Evolutionary conservation across 2,888 invertebrate genomes (phyloP).

Genomic region (Iselma pallidipennis): DNA sequence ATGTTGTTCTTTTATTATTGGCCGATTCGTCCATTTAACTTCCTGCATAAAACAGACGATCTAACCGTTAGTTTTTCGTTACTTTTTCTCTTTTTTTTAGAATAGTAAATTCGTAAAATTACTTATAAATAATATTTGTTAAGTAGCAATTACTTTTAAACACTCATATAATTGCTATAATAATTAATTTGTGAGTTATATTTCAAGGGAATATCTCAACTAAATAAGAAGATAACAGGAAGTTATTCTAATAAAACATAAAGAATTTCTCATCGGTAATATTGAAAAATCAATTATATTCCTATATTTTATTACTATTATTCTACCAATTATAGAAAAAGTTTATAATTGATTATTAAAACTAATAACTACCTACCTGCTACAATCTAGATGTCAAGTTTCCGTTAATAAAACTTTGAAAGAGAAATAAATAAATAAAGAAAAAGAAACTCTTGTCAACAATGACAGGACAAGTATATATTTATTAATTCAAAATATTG

Average conservation of each 20-base stretch:
- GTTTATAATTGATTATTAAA: no score
- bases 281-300: neutral
- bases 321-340: neutral
- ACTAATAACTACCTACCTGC: no score
- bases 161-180: neutral
- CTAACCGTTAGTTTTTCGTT: neutral
- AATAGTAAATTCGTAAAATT: neutral
- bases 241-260: neutral
- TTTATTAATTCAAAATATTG: no score
- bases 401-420: no score
- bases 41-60: neutral
- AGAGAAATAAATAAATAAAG: no score
- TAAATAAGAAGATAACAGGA: neutral
- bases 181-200: neutral
- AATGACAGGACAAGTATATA: no score
- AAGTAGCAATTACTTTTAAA: neutral
- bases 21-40: neutral
- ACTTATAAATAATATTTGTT: no score
- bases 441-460: no score
- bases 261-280: neutral
- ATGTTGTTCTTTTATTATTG: neutral
- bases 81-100: neutral
- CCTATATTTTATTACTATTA: no score
- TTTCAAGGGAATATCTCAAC: neutral
- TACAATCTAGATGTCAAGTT: no score